These are phyloP conservation scores for Paedocypris micromegethes DNA, from an alignment of 2,797 vertebrate genomes.

Conservation along the genomic window DNA sequence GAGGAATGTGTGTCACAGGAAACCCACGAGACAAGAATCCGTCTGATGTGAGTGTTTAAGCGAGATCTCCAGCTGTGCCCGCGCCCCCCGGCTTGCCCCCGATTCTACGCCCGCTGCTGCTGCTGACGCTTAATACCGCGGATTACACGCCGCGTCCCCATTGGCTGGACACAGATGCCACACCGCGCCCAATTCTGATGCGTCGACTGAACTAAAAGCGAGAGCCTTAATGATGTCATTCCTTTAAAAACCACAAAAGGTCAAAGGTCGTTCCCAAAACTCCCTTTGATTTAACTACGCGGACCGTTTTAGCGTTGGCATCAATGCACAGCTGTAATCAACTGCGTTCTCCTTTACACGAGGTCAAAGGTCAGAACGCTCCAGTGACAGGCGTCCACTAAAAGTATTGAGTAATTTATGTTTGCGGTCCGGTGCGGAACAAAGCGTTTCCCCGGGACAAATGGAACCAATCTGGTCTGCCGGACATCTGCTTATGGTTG, in stretches of 20 bases:
- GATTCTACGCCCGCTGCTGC: conserved; percentile 26
- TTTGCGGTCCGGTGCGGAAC: conserved; percentile 32
- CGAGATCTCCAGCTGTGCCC: conserved; percentile 64
- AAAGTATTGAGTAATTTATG: conserved; percentile 51
- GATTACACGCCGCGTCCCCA: conserved; percentile 41
- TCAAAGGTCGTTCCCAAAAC: background rate
- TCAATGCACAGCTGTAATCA: conserved; percentile 9
- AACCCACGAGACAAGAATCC: conserved; percentile 15
- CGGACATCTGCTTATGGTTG: conserved; percentile 38
- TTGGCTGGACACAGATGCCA: conserved; percentile 24
- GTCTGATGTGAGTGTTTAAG: conserved; percentile 36
- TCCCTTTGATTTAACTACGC: background rate
- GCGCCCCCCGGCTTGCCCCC: conserved; percentile 51
- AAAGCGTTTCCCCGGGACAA: conserved; percentile 47
- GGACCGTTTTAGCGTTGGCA: background rate
- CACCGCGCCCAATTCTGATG: too few relatives aligned
- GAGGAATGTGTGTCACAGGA: conserved; percentile 35
- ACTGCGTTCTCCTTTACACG: background rate
- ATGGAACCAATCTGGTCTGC: conserved; percentile 36
- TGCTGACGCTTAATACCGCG: conserved; percentile 45
- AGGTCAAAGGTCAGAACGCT: conserved; percentile 48
- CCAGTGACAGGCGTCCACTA: conserved; percentile 39
- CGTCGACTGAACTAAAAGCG: background rate
- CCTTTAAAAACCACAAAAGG: background rate
- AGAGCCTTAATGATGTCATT: background rate